Conservation (phyloP, 2,113 vertebrate species). For the Callocephalon fimbriatum region DNA sequence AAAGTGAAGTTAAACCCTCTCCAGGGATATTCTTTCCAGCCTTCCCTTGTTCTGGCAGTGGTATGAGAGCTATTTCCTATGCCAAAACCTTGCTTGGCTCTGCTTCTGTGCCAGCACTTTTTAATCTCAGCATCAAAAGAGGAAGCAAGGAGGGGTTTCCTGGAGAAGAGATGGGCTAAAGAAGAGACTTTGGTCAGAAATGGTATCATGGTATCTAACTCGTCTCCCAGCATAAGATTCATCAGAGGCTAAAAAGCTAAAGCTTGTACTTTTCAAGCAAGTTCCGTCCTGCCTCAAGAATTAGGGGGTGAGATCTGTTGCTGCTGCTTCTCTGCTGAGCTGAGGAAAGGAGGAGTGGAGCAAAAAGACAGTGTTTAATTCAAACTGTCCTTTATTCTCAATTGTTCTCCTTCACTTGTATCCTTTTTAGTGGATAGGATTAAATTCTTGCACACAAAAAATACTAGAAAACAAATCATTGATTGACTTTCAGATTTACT, state of each 20-base stretch:
- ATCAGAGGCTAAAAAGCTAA: not conserved
- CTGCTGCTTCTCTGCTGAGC: not conserved
- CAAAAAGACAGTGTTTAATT: not conserved
- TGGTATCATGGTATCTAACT: not conserved
- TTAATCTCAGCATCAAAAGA: slow-evolving; percentile 7
- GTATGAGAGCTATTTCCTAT: not conserved
- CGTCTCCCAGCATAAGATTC: not conserved
- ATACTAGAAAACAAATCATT: not conserved
- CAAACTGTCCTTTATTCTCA: not conserved
- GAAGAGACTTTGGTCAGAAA: not conserved
- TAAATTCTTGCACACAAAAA: not conserved
- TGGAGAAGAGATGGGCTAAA: not conserved
- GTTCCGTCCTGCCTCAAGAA: not conserved
- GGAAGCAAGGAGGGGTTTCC: not conserved
- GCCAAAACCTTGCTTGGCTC: slow-evolving; percentile 35
- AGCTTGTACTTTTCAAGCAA: not conserved
- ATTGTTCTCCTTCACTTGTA: not conserved
- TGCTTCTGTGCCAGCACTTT: slow-evolving; percentile 25
- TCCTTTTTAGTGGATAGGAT: not conserved
- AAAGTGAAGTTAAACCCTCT: slow-evolving; percentile 3
- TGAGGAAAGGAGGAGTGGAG: not conserved
- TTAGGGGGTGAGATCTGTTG: not conserved
- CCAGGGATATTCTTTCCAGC: slow-evolving; percentile 14
- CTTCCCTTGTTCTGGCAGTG: slow-evolving; percentile 36
- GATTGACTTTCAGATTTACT: not conserved